phyloP scores from a whole-genome alignment of 2,888 invertebrate genomes.

The Leucophenga montana region DNA sequence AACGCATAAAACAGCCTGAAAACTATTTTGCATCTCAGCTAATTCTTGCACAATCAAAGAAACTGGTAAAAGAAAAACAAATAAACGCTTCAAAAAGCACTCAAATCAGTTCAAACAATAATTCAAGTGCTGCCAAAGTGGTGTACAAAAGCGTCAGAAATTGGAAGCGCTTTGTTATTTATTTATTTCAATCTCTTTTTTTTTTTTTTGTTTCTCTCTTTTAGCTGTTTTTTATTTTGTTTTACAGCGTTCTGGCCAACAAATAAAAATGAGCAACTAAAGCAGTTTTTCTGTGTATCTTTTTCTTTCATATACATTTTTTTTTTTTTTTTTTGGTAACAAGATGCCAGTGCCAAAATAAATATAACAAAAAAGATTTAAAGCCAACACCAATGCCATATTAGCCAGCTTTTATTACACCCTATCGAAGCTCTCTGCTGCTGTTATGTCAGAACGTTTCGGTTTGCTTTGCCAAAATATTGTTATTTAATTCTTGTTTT shows the following conservation, averaged over 20 bases:
- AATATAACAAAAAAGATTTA: neutral
- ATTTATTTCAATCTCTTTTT: too few species aligned
- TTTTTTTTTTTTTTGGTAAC: conserved; percentile 15
- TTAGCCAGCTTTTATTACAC: conserved; percentile 7
- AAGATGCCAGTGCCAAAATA: conserved; percentile 7
- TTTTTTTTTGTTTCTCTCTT: neutral
- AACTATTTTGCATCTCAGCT: too few species aligned
- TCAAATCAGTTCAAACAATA: conserved; percentile 23
- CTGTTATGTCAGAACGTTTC: neutral
- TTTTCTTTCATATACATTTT: neutral
- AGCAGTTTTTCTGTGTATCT: conserved; percentile 4
- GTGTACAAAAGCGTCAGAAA: conserved; percentile 22
- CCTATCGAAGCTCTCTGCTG: neutral
- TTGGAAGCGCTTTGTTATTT: conserved; percentile 28
- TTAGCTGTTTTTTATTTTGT: neutral
- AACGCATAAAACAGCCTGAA: too few species aligned
- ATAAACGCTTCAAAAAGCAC: conserved; percentile 16
- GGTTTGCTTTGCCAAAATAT: neutral
- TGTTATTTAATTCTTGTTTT: neutral
- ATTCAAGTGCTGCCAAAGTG: conserved; percentile 17
- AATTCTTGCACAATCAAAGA: too few species aligned
- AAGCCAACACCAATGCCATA: conserved; percentile 7
- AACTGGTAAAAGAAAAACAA: neutral
- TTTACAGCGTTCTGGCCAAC: neutral
- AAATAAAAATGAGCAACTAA: neutral